Conservation (phyloP, 2,888 invertebrate species). For the Epinotia nisella region DNA sequence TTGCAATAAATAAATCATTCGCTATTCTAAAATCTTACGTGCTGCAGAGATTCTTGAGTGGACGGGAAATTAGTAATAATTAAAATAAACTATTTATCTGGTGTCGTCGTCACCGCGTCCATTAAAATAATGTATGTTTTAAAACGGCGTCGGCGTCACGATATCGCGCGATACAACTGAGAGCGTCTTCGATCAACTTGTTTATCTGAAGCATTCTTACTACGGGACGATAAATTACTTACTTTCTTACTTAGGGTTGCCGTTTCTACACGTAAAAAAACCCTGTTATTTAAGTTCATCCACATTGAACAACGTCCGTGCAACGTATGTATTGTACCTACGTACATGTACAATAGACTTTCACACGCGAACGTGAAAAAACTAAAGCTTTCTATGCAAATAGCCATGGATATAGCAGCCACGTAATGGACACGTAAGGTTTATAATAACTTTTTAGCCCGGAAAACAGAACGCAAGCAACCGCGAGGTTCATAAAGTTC, state of each 20-base stretch:
- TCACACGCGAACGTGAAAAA: slow-evolving; percentile 19
- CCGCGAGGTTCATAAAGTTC: slow-evolving; percentile 29
- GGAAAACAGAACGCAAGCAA: slow-evolving; percentile 1
- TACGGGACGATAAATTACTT: slow-evolving; percentile 53
- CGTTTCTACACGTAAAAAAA: slow-evolving; percentile 49
- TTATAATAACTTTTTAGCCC: slow-evolving; percentile 33
- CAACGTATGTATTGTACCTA: slow-evolving; percentile 5
- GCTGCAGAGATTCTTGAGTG: slow-evolving; percentile 10
- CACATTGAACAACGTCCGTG: neutral
- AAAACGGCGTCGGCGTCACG: slow-evolving; percentile 65
- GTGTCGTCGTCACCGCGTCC: slow-evolving; percentile 52
- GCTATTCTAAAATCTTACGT: slow-evolving; percentile 2
- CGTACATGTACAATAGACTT: slow-evolving; percentile 10
- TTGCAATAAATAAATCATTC: slow-evolving; percentile 35
- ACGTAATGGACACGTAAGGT: slow-evolving; percentile 16
- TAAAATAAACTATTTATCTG: slow-evolving; percentile 41
- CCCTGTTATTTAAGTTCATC: neutral
- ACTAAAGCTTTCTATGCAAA: slow-evolving; percentile 28
- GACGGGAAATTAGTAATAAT: slow-evolving; percentile 39
- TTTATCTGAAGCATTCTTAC: slow-evolving; percentile 64
- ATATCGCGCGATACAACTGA: slow-evolving; percentile 58
- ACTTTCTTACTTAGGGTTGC: slow-evolving; percentile 58
- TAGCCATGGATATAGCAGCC: slow-evolving; percentile 15
- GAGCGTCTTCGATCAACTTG: slow-evolving; percentile 70
- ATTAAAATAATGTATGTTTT: slow-evolving; percentile 73